Conservation (phyloP, 2,113 vertebrate species). For the Sturnira hondurensis region DNA sequence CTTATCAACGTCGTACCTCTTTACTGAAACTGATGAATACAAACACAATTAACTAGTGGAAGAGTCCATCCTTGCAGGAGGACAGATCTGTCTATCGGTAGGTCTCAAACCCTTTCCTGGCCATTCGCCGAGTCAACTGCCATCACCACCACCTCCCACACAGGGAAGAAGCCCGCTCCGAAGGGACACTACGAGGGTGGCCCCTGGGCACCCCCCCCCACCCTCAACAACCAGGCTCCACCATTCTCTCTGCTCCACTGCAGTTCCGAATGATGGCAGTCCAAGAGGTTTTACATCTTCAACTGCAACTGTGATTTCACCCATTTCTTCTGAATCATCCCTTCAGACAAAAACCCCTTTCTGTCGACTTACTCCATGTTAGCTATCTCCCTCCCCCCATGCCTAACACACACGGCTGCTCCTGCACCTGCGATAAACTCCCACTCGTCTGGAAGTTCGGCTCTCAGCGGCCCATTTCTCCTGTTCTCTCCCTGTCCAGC, state of each 20-base stretch:
- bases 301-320: not conserved
- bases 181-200: not conserved
- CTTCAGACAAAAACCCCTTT: not conserved
- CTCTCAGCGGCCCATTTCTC: not conserved
- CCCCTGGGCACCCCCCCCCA: fast-evolving
- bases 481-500: not conserved
- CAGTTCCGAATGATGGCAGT: not conserved
- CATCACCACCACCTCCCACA: not conserved
- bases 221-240: no score
- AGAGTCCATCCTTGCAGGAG: not conserved
- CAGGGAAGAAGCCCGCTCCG: not conserved
- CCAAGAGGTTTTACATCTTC: not conserved
- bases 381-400: not conserved
- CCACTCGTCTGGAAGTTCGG: not conserved
- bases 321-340: not conserved
- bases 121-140: not conserved
- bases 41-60: not conserved
- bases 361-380: not conserved
- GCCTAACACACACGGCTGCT: not conserved
- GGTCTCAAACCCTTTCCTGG: not conserved
- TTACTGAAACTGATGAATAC: not conserved
- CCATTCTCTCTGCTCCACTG: not conserved
- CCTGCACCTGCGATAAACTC: not conserved
- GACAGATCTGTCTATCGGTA: not conserved
- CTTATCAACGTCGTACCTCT: not conserved